Evolutionary conservation across 2,113 vertebrate genomes (phyloP), one percentile per base, ranked within the genome.

Genomic region (Astur gentilis): DNA sequence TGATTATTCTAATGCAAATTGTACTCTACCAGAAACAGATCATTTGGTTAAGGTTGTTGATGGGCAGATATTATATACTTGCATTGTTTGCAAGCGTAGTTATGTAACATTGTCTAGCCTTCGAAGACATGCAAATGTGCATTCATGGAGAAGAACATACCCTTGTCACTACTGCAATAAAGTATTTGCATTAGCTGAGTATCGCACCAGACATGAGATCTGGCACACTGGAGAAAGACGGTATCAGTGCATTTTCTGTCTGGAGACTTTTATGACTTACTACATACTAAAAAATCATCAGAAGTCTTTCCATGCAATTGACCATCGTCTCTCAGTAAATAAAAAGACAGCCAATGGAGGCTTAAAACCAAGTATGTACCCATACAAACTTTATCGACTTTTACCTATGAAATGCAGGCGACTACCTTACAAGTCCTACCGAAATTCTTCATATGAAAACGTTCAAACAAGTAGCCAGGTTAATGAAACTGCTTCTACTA

Each of bases 211-310:
- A 27, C 99, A 99, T 19, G 99, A 99, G 96, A 99, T 99, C 90
- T 99, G 99, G 99, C 99, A 99, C 95, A 99, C 99, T 2, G 99
- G 99, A 21, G 99, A 99, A 85, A 98, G 99, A 20, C 98, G 99
- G 4, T 99, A 99, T 87, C 99, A 99, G 97, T 99, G 99, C 95
- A 99, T 99, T 91, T 99, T 99, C 97, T 99, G 99, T 89, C 98
- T 99, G 38, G 99, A 99, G 97, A 99, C 99, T 21, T 99, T 99
- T 95, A 99, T 99, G 99, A 99, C 99, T 50, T 99, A 99, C 82
- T 99, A 99, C 76, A 99, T 99, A 89, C 98, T 99, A 54, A 99
- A 99, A 97, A 99, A 99, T 95, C 99, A 99, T 87, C 99, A 99
- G 97, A 99, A 99, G 95, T 99, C 99, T 90, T 99, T 99, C 97